Base-by-base conservation (phyloP, 2,888 invertebrate species). In the Idaea straminata region DNA sequence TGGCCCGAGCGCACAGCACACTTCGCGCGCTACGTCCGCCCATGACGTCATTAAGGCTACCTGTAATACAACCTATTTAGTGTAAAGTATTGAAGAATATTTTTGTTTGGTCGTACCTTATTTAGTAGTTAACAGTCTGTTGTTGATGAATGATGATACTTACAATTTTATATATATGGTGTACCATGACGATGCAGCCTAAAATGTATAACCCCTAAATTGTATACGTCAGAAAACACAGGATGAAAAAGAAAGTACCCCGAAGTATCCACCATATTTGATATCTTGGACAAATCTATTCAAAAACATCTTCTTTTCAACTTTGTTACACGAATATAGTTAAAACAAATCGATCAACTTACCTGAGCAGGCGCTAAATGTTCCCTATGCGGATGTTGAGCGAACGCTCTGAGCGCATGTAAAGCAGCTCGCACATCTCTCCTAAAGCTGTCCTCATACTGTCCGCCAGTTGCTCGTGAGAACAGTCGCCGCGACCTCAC, bases 401-500 rank as follows among this genome's bases (percentile, higher is more conserved):
- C 92, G 6, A 98, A 96, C 67, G 95, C 95, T 79, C 96, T 96
- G 61, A 98, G 91, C 0, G 97, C 96, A 1, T 95, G 94, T 72
- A 98, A 95, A 0, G 98, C 96, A 59, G 96, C 96, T 73, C 97
- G 95, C 15, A 98, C 94, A 81, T 98, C 98, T 15, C 96, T 85
- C 10, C 96, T 93, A 82, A 98, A 98, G 77, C 96, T 96, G 79
- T 98, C 98, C 80, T 98, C 98, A 80, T 96, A 97, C 85, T 97
- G 96, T 0, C 97, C 97, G 7, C 97, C 97, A 0, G 97, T 98
- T 0, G 98, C 98, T 16, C 97, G 93, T 0, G 97, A 95, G 89
- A 98, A 98, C 58, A 98, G 83, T 58, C 96, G 85, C 5, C 98
- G 94, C 59, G 98, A 98, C 76, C 98, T 97, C 57, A 98, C 98